Evolutionary conservation across 2,888 invertebrate genomes (phyloP), one percentile per base, ranked within the genome.

Genomic region (Heliconius hortense): DNA sequence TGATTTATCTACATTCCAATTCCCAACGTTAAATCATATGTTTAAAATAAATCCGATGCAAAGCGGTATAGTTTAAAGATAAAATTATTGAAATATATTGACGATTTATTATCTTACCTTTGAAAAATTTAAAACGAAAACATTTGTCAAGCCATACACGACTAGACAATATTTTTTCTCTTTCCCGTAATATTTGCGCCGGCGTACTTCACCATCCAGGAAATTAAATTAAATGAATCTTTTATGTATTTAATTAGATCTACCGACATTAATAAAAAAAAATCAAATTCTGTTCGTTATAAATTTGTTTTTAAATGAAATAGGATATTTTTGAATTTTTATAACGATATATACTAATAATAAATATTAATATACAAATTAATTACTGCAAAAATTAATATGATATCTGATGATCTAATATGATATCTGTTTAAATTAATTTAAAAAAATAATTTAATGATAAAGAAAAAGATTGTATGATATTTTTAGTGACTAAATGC

Each of bases 101-200:
- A 24, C 56, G 5, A 62, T 43, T 53, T 15, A 66, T 62, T 43
- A 31, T 0, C 76, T 73, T 76, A 76, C 76, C 76, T 76, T 73
- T 31, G 60, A 43, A 73, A 73, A 63, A 56, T 48, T 63, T 73
- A 71, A 71, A 76, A 76, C n/a, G 43, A 63, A 76, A 68, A 73
- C 66, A 39, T 73, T 70, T 73, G 70, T 66, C 62, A 68, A 60
- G 24, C 60, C 60, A 39, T 60, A 31, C n/a, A 56, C 48, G 69
- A 68, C 69, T 39, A 73, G 69, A 73, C 56, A 64, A 64, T 53
- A 69, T 53, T 73, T 76, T 72, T 67, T 72, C 53, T 76, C 72
- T 68, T 68, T 76, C 68, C 56, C 10, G 26, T 62, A 64, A 31
- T 28, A 35, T 73, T 72, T 73, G 63, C 76, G 73, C 73, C 72